Conservation (phyloP, 2,113 vertebrate species). For the Recurvirostra avosetta region DNA sequence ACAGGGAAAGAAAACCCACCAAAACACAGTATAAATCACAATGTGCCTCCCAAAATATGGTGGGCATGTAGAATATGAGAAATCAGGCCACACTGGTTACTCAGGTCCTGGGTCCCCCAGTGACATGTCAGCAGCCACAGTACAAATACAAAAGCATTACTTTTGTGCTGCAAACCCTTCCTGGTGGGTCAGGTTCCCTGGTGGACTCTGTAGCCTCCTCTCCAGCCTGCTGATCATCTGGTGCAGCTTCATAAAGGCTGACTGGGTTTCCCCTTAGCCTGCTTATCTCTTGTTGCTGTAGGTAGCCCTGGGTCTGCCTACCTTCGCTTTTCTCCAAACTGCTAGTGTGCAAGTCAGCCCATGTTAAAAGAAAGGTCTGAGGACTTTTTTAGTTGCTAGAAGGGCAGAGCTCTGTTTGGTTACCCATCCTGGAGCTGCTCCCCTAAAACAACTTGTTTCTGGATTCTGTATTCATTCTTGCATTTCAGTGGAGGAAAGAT, state of each 20-base stretch:
- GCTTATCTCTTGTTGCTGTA: not conserved
- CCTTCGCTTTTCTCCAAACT: not conserved
- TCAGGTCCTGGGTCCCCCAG: rapidly evolving
- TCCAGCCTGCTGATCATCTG: not conserved
- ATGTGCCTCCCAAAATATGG: not conserved
- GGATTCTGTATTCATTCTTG: not conserved
- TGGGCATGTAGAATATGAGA: not conserved
- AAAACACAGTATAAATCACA: not conserved
- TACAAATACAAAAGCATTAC: rapidly evolving
- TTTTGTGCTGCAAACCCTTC: not conserved
- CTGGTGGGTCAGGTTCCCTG: not conserved
- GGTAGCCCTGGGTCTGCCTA: not conserved
- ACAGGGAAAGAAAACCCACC: not conserved
- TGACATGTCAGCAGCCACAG: not conserved
- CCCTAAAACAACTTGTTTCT: not conserved
- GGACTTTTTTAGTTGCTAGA: not conserved
- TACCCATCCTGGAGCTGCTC: not conserved
- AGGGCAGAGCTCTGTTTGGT: not conserved
- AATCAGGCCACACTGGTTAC: not conserved
- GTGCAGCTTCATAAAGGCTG: not conserved
- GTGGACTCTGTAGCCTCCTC: not conserved
- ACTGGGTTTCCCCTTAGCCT: not conserved
- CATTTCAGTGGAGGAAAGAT: not conserved
- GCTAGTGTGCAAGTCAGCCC: not conserved
- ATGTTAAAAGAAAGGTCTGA: not conserved